A percentile compares a stretch with the other conserved stretches of the same genome.
Evolutionary conservation across 2,113 vertebrate species (phyloP).

Genomic region (Rattus norvegicus): GRCr8 NC_086024.1:108190001-108190500

Average conservation of each 20-base stretch:
- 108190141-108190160: neutral
- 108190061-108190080: neutral
- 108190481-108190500: neutral
- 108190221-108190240: neutral
- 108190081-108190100: neutral
- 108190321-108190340: neutral
- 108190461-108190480: neutral
- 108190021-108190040: neutral
- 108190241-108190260: neutral
- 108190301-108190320: too few species aligned
- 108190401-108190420: neutral
- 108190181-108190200: neutral
- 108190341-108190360: neutral
- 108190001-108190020: neutral
- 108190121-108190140: neutral
- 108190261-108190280: accelerated
- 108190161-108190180: neutral
- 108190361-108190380: neutral
- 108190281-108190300: accelerated
- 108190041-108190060: neutral
- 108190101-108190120: neutral
- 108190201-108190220: neutral
- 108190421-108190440: neutral
- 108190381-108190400: neutral
- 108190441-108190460: neutral